Evolutionary conservation across 2,888 invertebrate species (phyloP).

Genomic region (Mellilla xanthometata): DNA sequence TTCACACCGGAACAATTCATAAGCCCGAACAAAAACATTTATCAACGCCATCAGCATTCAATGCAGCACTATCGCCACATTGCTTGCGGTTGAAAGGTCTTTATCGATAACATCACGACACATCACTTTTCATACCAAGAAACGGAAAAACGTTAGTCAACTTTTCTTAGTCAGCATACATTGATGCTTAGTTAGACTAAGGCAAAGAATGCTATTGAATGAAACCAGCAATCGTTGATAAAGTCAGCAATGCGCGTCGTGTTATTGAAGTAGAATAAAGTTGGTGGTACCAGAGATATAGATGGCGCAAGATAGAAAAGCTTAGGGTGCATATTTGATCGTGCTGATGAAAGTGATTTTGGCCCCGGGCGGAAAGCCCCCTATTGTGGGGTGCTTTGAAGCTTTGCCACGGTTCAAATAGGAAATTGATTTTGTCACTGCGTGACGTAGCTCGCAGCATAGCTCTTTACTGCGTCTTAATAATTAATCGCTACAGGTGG

Average conservation of each 20-base stretch:
- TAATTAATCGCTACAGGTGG: conserved; percentile 15
- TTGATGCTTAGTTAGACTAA: too few species aligned
- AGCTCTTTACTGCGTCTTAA: conserved; percentile 12
- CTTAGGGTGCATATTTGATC: conserved; percentile 77
- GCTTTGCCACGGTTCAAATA: conserved; percentile 30
- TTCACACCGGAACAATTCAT: conserved; percentile 14
- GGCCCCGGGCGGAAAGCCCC: conserved; percentile 33
- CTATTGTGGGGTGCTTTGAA: conserved; percentile 36
- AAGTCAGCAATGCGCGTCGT: background rate
- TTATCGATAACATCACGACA: conserved; percentile 66
- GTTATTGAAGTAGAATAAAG: background rate
- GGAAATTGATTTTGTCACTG: conserved; percentile 30
- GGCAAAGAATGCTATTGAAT: too few species aligned
- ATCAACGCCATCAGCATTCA: conserved; percentile 34
- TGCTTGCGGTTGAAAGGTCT: conserved; percentile 50
- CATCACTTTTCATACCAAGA: conserved; percentile 43
- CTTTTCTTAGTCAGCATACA: conserved; percentile 25
- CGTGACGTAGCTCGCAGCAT: conserved; percentile 13
- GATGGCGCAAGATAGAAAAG: conserved; percentile 56
- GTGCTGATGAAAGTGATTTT: conserved; percentile 48
- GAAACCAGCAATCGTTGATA: conserved; percentile 19
- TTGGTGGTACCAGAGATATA: conserved; percentile 40
- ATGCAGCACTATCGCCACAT: conserved; percentile 34
- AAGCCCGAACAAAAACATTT: conserved; percentile 14
- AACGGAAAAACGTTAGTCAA: background rate